Evolutionary conservation across 2,797 vertebrate species (phyloP), one percentile per base, ranked within the genome.

Genomic region (Bucorvus abyssinicus): DNA sequence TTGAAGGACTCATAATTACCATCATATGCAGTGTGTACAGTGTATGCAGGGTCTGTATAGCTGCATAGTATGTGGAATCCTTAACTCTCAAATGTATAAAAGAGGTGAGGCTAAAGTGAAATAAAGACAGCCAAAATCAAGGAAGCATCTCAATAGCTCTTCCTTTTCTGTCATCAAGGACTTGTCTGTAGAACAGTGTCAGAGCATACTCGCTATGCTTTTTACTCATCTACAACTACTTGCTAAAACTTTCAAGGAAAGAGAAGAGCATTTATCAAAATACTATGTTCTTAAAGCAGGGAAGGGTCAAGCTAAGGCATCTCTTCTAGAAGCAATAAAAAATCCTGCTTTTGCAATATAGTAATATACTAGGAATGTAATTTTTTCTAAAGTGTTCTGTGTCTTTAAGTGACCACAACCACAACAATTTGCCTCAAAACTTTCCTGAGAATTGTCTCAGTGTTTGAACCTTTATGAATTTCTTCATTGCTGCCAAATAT

Each of bases 401-500:
- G 68, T 50, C n/a, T 94, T 90, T 81, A 89, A 70, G 36, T 32
- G 60, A 53, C 64, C 83, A 56, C 9, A 70, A 34, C 80, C 55
- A 42, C 42, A 76, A 70, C 2, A 20, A 27, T 45, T 86, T 40
- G 47, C 36, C 61, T 88, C 84, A 50, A 90, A 91, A 82, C 16
- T 64, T 95, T 90, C 56, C 55, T 71, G 27, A 71, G 60, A 93
- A 78, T n/a, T 77, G 56, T 61, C 30, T 47, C 38, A 45, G 34
- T 80, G 78, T 91, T 85, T 40, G 92, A 91, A 96, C 64, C 84
- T 87, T 88, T 71, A 44, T 68, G 90, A 87, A 86, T 84, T 86
- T 95, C 90, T 96, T 92, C 47, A 88, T 16, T 75, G 90, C 84
- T 96, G 97, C 96, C 97, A 97, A 95, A 96, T 97, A 97, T 97